phyloP scores from a whole-genome alignment of 2,888 invertebrate genomes.

The Hydropsyche betteni region DNA sequence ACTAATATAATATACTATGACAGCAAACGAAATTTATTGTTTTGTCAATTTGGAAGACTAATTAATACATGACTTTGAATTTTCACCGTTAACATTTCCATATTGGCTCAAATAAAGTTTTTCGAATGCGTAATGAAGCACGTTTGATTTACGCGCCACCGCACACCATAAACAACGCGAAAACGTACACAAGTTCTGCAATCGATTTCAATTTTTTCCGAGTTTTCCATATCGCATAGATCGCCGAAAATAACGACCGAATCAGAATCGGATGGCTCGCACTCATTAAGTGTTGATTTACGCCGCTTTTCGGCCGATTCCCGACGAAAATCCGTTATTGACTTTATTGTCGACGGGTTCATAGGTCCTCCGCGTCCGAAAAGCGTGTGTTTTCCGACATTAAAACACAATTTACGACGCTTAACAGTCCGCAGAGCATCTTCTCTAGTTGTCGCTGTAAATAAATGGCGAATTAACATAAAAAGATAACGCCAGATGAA shows the following conservation, averaged over 20 bases:
- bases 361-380: constrained; percentile 4
- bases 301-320: not conserved
- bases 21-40: no score
- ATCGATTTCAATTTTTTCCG: not conserved
- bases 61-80: constrained; percentile 13
- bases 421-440: constrained; percentile 3
- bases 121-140: constrained; percentile 11
- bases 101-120: constrained; percentile 14
- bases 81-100: constrained; percentile 7
- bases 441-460: constrained; percentile 10
- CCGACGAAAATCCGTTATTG: no score
- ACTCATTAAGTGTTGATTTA: constrained; percentile 19
- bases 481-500: constrained; percentile 9
- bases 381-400: constrained; percentile 17
- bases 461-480: constrained; percentile 19
- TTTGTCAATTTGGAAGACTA: constrained; percentile 2
- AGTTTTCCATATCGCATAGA: not conserved
- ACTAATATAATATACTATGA: no score
- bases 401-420: constrained; percentile 25
- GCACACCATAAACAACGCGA: no score
- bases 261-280: not conserved
- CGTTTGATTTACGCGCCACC: not conserved
- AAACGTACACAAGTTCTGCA: no score
- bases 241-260: no score
- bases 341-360: constrained; percentile 17